These are phyloP conservation scores for Pheosia tremula DNA, from an alignment of 2,888 invertebrate genomes.

Conservation along the genomic window DNA sequence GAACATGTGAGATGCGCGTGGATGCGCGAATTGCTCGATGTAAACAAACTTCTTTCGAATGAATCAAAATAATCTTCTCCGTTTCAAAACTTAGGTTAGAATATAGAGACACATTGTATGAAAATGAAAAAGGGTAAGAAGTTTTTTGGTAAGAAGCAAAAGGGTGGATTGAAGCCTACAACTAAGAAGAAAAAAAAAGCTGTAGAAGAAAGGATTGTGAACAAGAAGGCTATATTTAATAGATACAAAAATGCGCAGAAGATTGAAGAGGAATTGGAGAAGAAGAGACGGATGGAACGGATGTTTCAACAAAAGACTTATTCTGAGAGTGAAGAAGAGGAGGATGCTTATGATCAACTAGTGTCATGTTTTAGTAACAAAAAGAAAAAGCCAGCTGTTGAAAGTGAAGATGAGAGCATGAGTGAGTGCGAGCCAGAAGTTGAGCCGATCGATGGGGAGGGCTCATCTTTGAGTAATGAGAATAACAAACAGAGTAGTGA, in stretches of 20 bases:
- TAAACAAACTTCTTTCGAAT: too few relatives aligned
- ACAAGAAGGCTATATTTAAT: conserved; percentile 78
- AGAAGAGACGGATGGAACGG: conserved; percentile 67
- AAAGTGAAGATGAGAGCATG: conserved; percentile 59
- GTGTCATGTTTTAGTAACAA: conserved; percentile 76
- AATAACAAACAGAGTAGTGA: not conserved
- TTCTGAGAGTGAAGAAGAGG: conserved; percentile 80
- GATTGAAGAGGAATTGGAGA: conserved; percentile 74
- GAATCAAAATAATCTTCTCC: too few relatives aligned
- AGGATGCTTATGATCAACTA: conserved; percentile 79
- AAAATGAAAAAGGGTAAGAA: conserved; percentile 64
- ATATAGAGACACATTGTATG: not conserved
- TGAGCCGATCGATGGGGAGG: conserved; percentile 13
- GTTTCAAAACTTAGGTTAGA: too few relatives aligned
- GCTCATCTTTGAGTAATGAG: not conserved
- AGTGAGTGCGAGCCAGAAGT: conserved; percentile 32
- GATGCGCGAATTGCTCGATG: too few relatives aligned
- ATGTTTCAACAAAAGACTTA: conserved; percentile 64
- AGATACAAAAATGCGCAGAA: conserved; percentile 78
- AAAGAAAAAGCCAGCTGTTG: conserved; percentile 42
- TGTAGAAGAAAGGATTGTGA: conserved; percentile 53
- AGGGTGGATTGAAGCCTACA: conserved; percentile 45
- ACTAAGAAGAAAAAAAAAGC: conserved; percentile 58
- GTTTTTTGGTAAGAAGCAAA: conserved; percentile 54
- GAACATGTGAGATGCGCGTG: too few relatives aligned